Base-by-base conservation (phyloP, 1,140 invertebrate genomes). In the Pteromalus puparum region DNA sequence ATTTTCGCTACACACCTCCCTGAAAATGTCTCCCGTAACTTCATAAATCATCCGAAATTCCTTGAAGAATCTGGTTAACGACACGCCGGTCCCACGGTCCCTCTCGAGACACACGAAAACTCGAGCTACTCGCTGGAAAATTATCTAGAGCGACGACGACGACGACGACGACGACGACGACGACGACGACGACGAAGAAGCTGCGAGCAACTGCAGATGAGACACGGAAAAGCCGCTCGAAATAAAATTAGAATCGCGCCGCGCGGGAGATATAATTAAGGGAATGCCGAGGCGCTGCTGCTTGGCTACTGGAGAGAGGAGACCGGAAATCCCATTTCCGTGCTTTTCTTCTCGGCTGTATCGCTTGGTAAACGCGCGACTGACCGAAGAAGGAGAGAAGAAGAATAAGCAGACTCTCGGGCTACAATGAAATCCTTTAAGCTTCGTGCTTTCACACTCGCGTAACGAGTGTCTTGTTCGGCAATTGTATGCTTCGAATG, bases 311-410 rank as follows among this genome's bases (percentile, higher is more conserved):
- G 53, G 53, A 61, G 53, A n/a, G 53, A 61, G 53, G 18, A 53
- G 13, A 13, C 70, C 70, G 80, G 80, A 82, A 75, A 82, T 65
- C 72, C 30, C 48, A 67, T 38, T 75, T 82, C 72, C 72, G 81
- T 73, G 53, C 34, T 82, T 82, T 65, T 82, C 24, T 53, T 75
- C n/a, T 38, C 72, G 12, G 10, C 42, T 42, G 6, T 21, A 38
- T 61, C 70, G 46, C 18, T 15, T 21, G 38, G 46, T 61, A 74
- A 73, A 61, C 53, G 26, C 18, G 53, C 53, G 53, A 74, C 53
- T 81, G 38, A 34, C 67, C 15, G 18, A 68, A 42, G 21, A 7
- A 53, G 38, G 38, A 42, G 6, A 53, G 6, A 53, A 21, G 48
- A 6, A 61, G 53, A 61, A 61, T 1, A 61, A 61, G 53, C 53